Evolutionary conservation across 2,113 vertebrate genomes (phyloP), one percentile per base, ranked within the genome.

Genomic region (Hiodon alosoides): DNA sequence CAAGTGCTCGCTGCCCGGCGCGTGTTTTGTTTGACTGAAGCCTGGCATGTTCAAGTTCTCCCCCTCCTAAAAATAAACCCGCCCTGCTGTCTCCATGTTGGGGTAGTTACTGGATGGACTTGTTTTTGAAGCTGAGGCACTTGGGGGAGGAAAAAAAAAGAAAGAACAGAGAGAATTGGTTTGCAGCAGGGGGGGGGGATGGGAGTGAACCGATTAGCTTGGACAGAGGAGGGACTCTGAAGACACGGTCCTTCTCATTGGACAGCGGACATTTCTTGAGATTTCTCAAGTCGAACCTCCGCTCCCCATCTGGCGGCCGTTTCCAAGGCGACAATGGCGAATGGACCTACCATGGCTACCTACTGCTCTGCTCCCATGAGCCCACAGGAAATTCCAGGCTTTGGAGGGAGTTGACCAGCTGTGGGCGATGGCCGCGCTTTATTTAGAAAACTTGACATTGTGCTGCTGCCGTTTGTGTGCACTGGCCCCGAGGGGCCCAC

Each of bases 361-460:
- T 82, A 71, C 75, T 81, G 76, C 78, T 76, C 61, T 81, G 57
- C 67, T 55, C 72, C 72, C 72, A 55, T 72, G 67, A 57, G 73
- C 67, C 76, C 77, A 79, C 88, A 89, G 90, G 90, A 91, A 91
- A 91, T 91, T 84, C 89, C 89, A 89, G 77, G 80, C 79, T 78
- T 82, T 81, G 77, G 82, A 84, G 74, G 67, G 61, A 58, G n/a
- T 64, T 7, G 16, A 31, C 31, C 31, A 31, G 31, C 31, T 31
- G 14, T 9, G 51, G 58, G 74, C 13, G 3, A 65, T 16, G 60
- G 52, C 31, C 5, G 8, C 11, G 31, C 55, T 53, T 48, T 53
- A 48, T 76, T 71, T 64, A n/a, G 13, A 31, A n/a, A 52, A 16
- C 65, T 66, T 13, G 57, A 58, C 51, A 65, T 61, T 72, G 48